Evolutionary conservation across 2,888 invertebrate genomes (phyloP), one percentile per base, ranked within the genome.

Genomic region (Polydesmus complanatus): DNA sequence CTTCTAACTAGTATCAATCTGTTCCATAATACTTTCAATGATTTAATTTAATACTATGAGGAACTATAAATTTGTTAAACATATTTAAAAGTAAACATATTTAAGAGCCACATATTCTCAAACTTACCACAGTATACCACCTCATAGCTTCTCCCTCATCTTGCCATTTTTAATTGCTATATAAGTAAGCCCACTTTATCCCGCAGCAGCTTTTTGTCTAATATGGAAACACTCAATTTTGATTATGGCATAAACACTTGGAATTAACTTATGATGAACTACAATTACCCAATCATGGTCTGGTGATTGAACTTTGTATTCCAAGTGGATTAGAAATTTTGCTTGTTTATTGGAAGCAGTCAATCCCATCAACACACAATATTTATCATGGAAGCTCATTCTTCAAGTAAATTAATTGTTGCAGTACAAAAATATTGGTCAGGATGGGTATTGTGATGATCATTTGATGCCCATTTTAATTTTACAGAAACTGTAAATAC

Each of bases 121-220:
- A n/a, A n/a, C n/a, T n/a, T n/a, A n/a, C n/a, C n/a, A n/a, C n/a
- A n/a, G n/a, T n/a, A n/a, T n/a, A n/a, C n/a, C n/a, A n/a, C n/a
- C n/a, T n/a, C n/a, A n/a, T n/a, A n/a, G n/a, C n/a, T n/a, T n/a
- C n/a, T n/a, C n/a, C n/a, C n/a, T n/a, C n/a, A n/a, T n/a, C 19
- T 56, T 56, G 21, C 56, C 56, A 56, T n/a, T 22, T n/a, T 69
- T 54, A 19, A 74, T 69, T 14, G 73, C 69, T 37, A 75, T 67
- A 66, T 72, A 73, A 60, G 74, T 76, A 56, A 75, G 74, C n/a
- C 74, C 75, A 61, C 67, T 69, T 62, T 72, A 73, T 37, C 67
- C 60, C 26, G 74, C 72, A 54, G 71, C 71, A 67, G 70, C 23
- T 50, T 19, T 19, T 19, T 67, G 63, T 55, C 70, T 69, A 62